Percentiles rank a stretch among this genome's conserved stretches.
These are phyloP conservation scores for Pyrgus malvae DNA, from an alignment of 2,888 invertebrate genomes.

Conservation along the genomic window DNA sequence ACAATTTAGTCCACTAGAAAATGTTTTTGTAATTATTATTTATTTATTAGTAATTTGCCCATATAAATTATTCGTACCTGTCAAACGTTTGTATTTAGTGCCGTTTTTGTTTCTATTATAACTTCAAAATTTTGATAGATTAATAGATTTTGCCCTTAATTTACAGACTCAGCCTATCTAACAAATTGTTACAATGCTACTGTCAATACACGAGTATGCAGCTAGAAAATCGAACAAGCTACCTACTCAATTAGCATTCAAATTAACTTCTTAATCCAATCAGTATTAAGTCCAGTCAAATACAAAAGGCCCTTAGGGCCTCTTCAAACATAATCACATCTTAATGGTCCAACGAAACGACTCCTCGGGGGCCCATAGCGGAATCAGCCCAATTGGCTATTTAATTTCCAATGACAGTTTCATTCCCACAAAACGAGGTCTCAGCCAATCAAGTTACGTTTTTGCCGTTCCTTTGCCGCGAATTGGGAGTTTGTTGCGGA, in stretches of 20 bases:
- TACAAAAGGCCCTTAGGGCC: not conserved
- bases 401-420: slow-evolving; percentile 27
- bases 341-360: slow-evolving; percentile 31
- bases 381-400: slow-evolving; percentile 23
- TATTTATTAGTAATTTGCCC: no score
- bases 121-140: not conserved
- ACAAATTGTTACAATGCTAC: no score
- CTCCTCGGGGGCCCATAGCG: slow-evolving; percentile 26
- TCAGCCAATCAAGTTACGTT: slow-evolving; percentile 15
- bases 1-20: no score
- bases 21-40: no score
- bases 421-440: slow-evolving; percentile 17
- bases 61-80: no score
- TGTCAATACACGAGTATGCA: no score
- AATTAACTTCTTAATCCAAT: no score
- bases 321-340: slow-evolving; percentile 29
- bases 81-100: no score
- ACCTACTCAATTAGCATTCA: no score
- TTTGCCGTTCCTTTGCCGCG: slow-evolving; percentile 1
- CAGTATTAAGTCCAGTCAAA: slow-evolving; percentile 7
- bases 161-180: no score
- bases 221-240: no score
- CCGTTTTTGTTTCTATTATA: no score
- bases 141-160: slow-evolving; percentile 4
- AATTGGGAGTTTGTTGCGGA: slow-evolving; percentile 8